Evolutionary conservation across 2,797 vertebrate genomes (phyloP).

Genomic region (Scolopax rusticola): DNA sequence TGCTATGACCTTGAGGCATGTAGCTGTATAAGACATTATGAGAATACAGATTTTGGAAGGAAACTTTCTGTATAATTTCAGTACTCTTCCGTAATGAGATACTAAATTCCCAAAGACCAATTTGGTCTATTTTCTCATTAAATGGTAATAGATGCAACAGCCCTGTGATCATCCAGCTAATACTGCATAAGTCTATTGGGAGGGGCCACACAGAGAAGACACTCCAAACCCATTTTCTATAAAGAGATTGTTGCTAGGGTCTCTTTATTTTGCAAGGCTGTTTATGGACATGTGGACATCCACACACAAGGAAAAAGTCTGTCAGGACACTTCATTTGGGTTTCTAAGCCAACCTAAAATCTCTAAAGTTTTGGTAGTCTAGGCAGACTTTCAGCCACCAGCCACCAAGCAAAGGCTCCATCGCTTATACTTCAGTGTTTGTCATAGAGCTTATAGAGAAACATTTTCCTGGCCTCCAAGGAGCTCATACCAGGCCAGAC

Average conservation of each 20-base stretch:
- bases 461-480: slow-evolving; percentile 4
- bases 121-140: background rate
- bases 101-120: background rate
- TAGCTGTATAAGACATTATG: background rate
- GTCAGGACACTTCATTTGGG: background rate
- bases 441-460: background rate
- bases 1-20: background rate
- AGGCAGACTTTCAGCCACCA: background rate
- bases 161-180: background rate
- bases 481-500: background rate
- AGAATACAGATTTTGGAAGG: background rate
- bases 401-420: background rate
- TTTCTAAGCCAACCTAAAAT: background rate
- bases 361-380: background rate
- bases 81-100: background rate
- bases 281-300: background rate
- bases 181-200: rapidly evolving
- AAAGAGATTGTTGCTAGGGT: background rate
- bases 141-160: background rate
- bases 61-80: background rate
- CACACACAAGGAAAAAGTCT: background rate
- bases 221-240: background rate
- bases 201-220: background rate
- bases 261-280: background rate
- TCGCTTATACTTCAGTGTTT: background rate